A percentile compares a stretch with the other conserved stretches of the same genome.
phyloP scores from a whole-genome alignment of 2,888 invertebrate species.

The Anarsia innoxiella region DNA sequence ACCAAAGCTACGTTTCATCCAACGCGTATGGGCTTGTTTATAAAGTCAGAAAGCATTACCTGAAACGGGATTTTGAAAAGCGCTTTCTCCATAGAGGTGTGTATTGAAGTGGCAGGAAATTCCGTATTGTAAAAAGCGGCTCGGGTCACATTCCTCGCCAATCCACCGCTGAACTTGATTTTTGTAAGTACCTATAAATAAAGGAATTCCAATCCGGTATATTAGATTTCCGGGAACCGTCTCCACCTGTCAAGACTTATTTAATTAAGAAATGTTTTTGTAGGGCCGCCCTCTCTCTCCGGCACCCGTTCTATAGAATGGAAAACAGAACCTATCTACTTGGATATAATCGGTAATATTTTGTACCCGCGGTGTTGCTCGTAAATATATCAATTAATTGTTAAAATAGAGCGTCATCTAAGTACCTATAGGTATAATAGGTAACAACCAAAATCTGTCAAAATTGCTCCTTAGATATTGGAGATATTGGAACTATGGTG shows the following conservation, averaged over 20 bases:
- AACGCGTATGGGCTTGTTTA: too few relatives aligned
- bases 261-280: slow-evolving; percentile 59
- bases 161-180: slow-evolving; percentile 2
- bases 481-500: too few relatives aligned
- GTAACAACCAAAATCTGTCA: slow-evolving; percentile 23
- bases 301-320: neutral
- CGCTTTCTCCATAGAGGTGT: too few relatives aligned
- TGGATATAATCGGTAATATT: neutral
- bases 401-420: too few relatives aligned
- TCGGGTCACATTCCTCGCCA: slow-evolving; percentile 1
- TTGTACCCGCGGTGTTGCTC: neutral
- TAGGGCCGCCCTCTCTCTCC: slow-evolving; percentile 19
- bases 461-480: too few relatives aligned
- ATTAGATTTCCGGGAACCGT: slow-evolving; percentile 44
- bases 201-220: slow-evolving; percentile 43
- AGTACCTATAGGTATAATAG: neutral
- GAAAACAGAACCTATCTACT: neutral
- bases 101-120: too few relatives aligned
- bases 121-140: too few relatives aligned
- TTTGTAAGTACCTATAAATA: slow-evolving; percentile 31
- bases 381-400: neutral
- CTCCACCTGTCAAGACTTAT: slow-evolving; percentile 49
- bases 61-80: too few relatives aligned
- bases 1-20: too few relatives aligned
- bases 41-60: too few relatives aligned